Evolutionary conservation across 2,113 vertebrate species (phyloP), one percentile per base, ranked within the genome.

Genomic region (Ploceus nigricollis): DNA sequence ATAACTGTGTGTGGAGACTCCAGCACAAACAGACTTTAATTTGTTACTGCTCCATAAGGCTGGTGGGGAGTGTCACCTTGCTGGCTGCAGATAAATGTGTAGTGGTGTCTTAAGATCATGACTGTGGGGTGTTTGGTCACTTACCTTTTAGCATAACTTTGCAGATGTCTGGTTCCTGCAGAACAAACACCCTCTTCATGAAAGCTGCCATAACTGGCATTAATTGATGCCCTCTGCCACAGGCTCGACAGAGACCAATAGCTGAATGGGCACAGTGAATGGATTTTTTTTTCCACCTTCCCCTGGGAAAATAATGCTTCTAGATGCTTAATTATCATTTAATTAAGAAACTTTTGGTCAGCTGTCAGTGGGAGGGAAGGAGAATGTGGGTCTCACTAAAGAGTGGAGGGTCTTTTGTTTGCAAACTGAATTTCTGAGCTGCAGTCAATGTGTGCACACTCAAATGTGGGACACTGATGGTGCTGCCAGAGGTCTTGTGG

Each of bases 321-420:
- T 94, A 48, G 63, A 58, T 76, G 77, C 79, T 94, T 96, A 95
- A 96, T 93, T 94, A 83, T 82, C 56, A 73, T 92, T 82, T 93
- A 93, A 95, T 96, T 94, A 66, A 86, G 82, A 69, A 86, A 50
- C 4, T 54, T 94, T 28, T 28, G 35, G 70, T 90, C 68, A 93
- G n/a, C 68, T 92, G 81, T 84, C 75, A 63, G 31, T 63, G 20
- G 37, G 35, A 79, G 28, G 10, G 80, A 84, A 78, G 25, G 56
- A 90, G 22, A 82, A 75, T 7, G 2, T 73, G 68, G 13, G 17
- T 82, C 65, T 88, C 11, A 3, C 39, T 44, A 72, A 86, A 77
- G 60, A 96, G 65, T 87, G 56, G 37, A 53, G 63, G 8, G 10
- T 45, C 81, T 86, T 92, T 97, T 95, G 90, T 97, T 95, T 94